These are phyloP conservation scores for Brachionus sp. DNA, from an alignment of 1,140 invertebrate species.

Conservation along the genomic window DNA sequence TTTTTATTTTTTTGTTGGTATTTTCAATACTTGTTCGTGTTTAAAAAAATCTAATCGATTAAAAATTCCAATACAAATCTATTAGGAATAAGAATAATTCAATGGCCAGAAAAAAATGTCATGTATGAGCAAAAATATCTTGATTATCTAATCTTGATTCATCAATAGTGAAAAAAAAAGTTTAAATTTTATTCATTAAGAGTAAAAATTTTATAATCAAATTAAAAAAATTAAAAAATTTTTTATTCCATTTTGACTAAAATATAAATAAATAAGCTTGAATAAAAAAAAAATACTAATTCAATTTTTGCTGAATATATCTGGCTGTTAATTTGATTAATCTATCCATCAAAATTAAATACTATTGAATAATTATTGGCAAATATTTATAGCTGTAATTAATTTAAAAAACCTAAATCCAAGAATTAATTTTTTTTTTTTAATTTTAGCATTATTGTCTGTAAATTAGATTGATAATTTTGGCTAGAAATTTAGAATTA, in stretches of 20 bases:
- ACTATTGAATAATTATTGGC: too few relatives aligned
- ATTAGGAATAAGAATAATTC: neutral
- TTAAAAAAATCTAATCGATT: constrained; percentile 29
- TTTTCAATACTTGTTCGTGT: constrained; percentile 5
- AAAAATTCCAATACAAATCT: neutral
- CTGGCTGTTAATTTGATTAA: too few relatives aligned
- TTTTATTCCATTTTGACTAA: too few relatives aligned
- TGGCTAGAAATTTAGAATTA: neutral
- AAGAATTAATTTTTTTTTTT: too few relatives aligned
- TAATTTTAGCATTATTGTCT: neutral
- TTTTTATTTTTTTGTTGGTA: too few relatives aligned
- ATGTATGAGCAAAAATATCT: neutral
- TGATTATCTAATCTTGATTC: neutral
- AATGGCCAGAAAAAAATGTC: neutral
- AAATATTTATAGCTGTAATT: neutral
- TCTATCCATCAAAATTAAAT: too few relatives aligned
- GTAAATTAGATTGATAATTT: neutral
- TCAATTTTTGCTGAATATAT: too few relatives aligned
- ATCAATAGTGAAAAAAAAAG: neutral
- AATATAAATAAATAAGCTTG: neutral
- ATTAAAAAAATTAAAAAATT: neutral
- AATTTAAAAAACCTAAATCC: neutral
- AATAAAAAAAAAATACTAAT: too few relatives aligned
- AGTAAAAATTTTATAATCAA: too few relatives aligned
- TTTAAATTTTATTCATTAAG: too few relatives aligned